Evolutionary conservation across 2,888 invertebrate genomes (phyloP).

Genomic region (Rapana venosa): DNA sequence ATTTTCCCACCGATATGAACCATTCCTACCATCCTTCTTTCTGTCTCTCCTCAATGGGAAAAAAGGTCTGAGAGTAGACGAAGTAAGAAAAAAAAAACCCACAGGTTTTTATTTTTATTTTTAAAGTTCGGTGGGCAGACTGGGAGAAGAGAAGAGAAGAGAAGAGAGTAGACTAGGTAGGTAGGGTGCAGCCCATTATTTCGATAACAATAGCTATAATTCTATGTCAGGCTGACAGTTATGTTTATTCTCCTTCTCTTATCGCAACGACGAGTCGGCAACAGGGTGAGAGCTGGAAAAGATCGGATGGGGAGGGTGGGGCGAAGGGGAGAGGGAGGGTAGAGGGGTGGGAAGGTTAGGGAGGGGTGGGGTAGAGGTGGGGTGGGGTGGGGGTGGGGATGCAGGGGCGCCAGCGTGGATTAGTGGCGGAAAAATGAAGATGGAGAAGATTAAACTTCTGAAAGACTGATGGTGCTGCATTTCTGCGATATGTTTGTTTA

Average conservation of each 20-base stretch:
- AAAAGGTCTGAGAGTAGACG: no score
- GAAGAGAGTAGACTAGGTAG: background rate
- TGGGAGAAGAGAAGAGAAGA: background rate
- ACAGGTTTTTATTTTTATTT: background rate
- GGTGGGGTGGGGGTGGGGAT: background rate
- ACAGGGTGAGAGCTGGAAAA: background rate
- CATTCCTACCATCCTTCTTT: no score
- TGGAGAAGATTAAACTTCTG: no score
- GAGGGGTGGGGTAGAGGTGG: background rate
- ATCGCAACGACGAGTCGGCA: slow-evolving; percentile 17
- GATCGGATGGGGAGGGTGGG: background rate
- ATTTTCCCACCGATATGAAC: no score
- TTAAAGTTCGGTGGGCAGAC: background rate
- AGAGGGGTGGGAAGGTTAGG: background rate
- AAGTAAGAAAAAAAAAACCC: background rate
- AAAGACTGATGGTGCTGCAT: no score
- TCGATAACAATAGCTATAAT: slow-evolving; percentile 44
- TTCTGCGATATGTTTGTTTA: no score
- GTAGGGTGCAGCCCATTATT: slow-evolving; percentile 31
- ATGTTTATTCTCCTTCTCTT: slow-evolving; percentile 37
- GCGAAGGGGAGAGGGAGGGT: background rate
- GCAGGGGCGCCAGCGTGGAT: background rate
- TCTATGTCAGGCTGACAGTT: slow-evolving; percentile 42
- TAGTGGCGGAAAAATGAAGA: background rate
- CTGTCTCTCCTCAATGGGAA: no score